phyloP scores from a whole-genome alignment of 1,140 invertebrate genomes.

The Diorhabda sublineata region DNA sequence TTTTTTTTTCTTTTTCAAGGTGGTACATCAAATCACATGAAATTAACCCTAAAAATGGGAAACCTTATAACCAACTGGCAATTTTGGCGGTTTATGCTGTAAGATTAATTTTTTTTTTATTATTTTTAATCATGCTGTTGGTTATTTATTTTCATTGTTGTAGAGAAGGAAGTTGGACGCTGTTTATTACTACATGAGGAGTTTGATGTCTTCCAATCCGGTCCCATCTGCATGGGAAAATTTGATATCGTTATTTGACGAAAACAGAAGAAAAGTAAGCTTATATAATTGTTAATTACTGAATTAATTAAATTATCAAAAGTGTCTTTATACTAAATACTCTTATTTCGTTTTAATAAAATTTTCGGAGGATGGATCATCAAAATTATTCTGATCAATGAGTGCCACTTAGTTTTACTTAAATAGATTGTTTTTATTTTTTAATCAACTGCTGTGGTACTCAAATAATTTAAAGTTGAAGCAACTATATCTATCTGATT shows the following conservation, averaged over 20 bases:
- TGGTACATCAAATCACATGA: slow-evolving; percentile 92
- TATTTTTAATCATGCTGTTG: slow-evolving; percentile 1
- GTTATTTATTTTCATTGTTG: slow-evolving; percentile 32
- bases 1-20: slow-evolving; percentile 46
- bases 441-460: too few species aligned
- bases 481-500: too few species aligned
- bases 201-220: slow-evolving; percentile 89
- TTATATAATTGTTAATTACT: not conserved
- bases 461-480: too few species aligned
- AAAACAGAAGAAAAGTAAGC: slow-evolving; percentile 86
- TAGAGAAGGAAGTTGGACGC: slow-evolving; percentile 91
- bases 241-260: slow-evolving; percentile 84
- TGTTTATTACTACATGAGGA: slow-evolving; percentile 96
- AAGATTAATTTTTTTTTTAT: not conserved
- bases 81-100: slow-evolving; percentile 72
- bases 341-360: too few species aligned
- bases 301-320: not conserved
- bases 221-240: slow-evolving; percentile 85
- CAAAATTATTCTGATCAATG: too few species aligned
- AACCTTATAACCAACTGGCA: slow-evolving; percentile 93
- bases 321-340: too few species aligned
- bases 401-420: too few species aligned
- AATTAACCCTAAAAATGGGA: slow-evolving; percentile 90
- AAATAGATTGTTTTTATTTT: too few species aligned
- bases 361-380: too few species aligned